Evolutionary conservation across 2,797 vertebrate species (phyloP).

Genomic region (Gallinago solitaria): DNA sequence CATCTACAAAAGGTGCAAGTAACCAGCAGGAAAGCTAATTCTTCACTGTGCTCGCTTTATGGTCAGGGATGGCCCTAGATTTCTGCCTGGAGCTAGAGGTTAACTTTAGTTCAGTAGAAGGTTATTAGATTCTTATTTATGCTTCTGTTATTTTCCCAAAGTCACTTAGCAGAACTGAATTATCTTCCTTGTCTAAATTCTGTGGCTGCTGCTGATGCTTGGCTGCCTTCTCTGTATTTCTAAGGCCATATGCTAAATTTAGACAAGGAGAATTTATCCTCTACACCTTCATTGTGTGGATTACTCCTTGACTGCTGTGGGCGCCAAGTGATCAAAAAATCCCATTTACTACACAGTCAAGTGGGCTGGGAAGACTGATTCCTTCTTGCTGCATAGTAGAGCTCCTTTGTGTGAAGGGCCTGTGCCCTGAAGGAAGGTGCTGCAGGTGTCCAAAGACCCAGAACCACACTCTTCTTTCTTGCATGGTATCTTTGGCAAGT

Average conservation of each 20-base stretch:
- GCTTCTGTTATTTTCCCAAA: not conserved
- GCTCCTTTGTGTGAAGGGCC: not conserved
- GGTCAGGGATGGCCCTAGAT: not conserved
- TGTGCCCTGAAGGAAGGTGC: fast-evolving
- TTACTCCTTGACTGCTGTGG: not conserved
- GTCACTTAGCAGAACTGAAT: not conserved
- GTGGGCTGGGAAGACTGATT: not conserved
- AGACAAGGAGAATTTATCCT: not conserved
- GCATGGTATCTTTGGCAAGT: not conserved
- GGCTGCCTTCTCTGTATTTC: not conserved
- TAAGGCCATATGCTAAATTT: not conserved
- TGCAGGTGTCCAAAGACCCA: not conserved
- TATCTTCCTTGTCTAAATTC: not conserved
- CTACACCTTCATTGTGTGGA: not conserved
- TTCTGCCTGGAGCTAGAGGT: not conserved
- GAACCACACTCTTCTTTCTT: not conserved
- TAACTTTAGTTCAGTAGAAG: not conserved
- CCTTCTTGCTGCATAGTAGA: not conserved
- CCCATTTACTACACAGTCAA: not conserved
- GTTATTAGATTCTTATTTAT: not conserved
- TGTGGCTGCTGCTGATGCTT: not conserved
- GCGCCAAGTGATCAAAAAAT: not conserved
- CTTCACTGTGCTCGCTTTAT: not conserved
- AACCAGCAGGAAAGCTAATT: not conserved
- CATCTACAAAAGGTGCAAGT: not conserved